Base-by-base conservation (phyloP, 2,888 invertebrate genomes). In the Euclidia mi region DNA sequence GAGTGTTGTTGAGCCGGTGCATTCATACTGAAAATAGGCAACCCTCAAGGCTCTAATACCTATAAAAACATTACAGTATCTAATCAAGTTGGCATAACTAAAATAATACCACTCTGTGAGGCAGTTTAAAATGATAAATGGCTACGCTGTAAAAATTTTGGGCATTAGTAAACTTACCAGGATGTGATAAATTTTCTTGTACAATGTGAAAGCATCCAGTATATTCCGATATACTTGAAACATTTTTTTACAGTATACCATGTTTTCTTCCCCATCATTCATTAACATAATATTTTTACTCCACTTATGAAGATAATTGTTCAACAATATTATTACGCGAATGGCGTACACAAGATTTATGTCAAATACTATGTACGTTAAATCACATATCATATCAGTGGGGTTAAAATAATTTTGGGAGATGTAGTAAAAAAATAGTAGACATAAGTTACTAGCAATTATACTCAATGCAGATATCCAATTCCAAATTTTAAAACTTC, bases 311-410 rank as follows among this genome's bases (percentile, higher is more conserved):
- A 60, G 37, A 44, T 34, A 41, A 3, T 35, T 15, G 9, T 15
- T 34, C 11, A 60, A 35, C n/a, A 60, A 37, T 3, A 37, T 49
- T 2, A 60, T 51, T 9, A 48, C 25, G 4, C 51, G 51, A 25
- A 51, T 48, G 34, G 35, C 40, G 29, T 41, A 56, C n/a, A 60
- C 17, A 7, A 52, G 41, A 29, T 60, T 40, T 0, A 56, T 37
- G 32, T 60, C 56, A 15, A 56, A 56, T 7, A 20, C 32, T 0
- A 51, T 31, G 9, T 51, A 57, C 3, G 45, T 25, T 9, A 46
- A 11, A 10, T 48, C 46, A 9, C 35, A 46, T 4, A 51, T 7
- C 28, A 31, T 4, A 12, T 50, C 41, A 12, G 31, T 12, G 2
- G 42, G 0, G 9, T 25, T 7, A 4, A 0, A 35, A 10, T 11